Percentiles rank a stretch among this genome's conserved stretches.
phyloP scores from a whole-genome alignment of 2,888 invertebrate species.

The Ochropleura plecta region DNA sequence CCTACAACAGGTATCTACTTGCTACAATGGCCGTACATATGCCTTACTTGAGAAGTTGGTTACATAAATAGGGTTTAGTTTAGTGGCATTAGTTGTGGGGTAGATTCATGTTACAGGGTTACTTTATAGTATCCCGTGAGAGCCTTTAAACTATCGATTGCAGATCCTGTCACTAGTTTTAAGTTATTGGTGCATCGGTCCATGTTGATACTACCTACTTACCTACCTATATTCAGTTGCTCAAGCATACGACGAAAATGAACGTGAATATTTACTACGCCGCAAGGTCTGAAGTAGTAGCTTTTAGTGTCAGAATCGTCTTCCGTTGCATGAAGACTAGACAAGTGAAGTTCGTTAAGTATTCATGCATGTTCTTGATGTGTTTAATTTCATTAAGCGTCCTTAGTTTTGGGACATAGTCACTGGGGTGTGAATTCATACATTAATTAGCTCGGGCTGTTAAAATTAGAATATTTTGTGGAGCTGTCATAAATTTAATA shows the following conservation, averaged over 20 bases:
- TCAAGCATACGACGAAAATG: constrained; percentile 11
- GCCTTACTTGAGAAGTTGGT: constrained; percentile 47
- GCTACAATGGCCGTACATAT: constrained; percentile 22
- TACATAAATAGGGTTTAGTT: constrained; percentile 60
- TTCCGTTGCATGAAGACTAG: constrained; percentile 46
- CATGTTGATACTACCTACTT: constrained; percentile 22
- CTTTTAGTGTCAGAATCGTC: constrained; percentile 29
- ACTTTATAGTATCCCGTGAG: constrained; percentile 60
- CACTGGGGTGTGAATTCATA: constrained; percentile 35
- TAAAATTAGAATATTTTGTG: constrained; percentile 37
- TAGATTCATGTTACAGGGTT: constrained; percentile 54
- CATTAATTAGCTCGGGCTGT: constrained; percentile 32
- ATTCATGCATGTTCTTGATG: constrained; percentile 54
- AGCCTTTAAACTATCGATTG: constrained; percentile 60
- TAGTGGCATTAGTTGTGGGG: constrained; percentile 46
- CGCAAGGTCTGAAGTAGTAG: constrained; percentile 15
- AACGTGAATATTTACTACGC: constrained; percentile 18
- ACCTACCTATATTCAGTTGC: constrained; percentile 12
- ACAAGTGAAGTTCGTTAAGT: constrained; percentile 48
- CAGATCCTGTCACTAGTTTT: constrained; percentile 52
- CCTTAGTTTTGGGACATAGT: constrained; percentile 30
- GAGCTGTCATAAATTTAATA: constrained; percentile 29
- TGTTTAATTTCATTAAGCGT: constrained; percentile 42
- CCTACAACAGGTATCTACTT: constrained; percentile 21
- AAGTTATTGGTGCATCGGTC: constrained; percentile 50